Conservation (phyloP, 2,797 vertebrate genomes). For the Enteromius unitaeniatus region DNA sequence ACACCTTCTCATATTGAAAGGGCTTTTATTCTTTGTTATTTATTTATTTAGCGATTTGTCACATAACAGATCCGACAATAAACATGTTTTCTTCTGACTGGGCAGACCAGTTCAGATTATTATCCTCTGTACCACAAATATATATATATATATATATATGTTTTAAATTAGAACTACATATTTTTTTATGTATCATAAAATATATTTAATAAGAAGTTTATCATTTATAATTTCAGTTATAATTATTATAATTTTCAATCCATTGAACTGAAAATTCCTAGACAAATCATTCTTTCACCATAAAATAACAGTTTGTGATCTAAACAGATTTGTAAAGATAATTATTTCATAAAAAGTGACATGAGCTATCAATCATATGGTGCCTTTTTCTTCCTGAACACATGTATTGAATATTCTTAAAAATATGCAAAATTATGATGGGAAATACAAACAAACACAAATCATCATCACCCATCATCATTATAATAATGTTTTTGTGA, state of each 20-base stretch:
- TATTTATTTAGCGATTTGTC: slow-evolving; percentile 5
- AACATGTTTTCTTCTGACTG: not conserved
- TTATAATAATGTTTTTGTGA: not conserved
- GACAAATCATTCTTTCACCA: not conserved
- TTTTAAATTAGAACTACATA: not conserved
- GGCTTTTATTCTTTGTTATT: not conserved
- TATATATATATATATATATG: too few relatives aligned
- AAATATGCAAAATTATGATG: not conserved
- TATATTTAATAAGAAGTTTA: not conserved
- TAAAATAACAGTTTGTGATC: not conserved
- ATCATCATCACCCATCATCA: not conserved
- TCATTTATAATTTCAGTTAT: not conserved
- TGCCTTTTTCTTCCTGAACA: not conserved
- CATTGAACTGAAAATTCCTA: not conserved
- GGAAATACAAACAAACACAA: not conserved
- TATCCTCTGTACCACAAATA: not conserved
- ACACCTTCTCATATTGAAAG: slow-evolving; percentile 18
- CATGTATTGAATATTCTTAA: not conserved
- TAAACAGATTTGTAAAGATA: not conserved
- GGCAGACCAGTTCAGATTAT: not conserved
- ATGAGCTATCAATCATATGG: not conserved
- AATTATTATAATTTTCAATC: not conserved
- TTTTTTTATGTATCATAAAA: not conserved
- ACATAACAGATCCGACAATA: not conserved
- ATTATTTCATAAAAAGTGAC: not conserved